Evolutionary conservation across 2,888 invertebrate species (phyloP).

Genomic region (Tenthredo mesomela): DNA sequence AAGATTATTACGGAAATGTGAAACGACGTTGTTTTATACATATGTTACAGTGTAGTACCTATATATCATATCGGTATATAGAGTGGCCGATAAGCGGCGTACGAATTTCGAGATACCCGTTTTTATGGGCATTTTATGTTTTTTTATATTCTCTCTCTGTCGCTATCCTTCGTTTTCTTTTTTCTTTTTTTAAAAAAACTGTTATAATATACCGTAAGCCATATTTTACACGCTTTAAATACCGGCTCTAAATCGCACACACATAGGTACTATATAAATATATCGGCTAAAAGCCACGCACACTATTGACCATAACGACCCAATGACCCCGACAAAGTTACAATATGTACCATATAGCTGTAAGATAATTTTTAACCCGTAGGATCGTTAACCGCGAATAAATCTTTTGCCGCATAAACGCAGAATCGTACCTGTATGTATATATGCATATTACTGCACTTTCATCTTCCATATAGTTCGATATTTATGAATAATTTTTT

Average conservation of each 20-base stretch:
- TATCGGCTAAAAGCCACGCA: background rate
- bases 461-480: no score
- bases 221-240: background rate
- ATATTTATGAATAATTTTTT: no score
- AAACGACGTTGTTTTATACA: background rate
- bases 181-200: background rate
- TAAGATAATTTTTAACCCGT: background rate
- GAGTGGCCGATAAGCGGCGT: background rate
- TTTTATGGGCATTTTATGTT: background rate
- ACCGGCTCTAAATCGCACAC: background rate
- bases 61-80: no score
- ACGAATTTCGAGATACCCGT: background rate
- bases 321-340: conserved; percentile 12
- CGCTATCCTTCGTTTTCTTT: background rate
- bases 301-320: background rate
- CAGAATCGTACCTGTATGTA: no score
- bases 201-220: conserved; percentile 21
- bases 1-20: conserved; percentile 13
- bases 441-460: no score
- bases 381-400: conserved; percentile 4
- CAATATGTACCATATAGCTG: background rate
- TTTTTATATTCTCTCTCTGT: background rate
- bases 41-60: background rate
- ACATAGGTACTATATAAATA: background rate
- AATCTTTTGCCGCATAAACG: background rate